Base-by-base conservation (phyloP, 2,113 vertebrate species). In the Cinclus mexicanus region DNA sequence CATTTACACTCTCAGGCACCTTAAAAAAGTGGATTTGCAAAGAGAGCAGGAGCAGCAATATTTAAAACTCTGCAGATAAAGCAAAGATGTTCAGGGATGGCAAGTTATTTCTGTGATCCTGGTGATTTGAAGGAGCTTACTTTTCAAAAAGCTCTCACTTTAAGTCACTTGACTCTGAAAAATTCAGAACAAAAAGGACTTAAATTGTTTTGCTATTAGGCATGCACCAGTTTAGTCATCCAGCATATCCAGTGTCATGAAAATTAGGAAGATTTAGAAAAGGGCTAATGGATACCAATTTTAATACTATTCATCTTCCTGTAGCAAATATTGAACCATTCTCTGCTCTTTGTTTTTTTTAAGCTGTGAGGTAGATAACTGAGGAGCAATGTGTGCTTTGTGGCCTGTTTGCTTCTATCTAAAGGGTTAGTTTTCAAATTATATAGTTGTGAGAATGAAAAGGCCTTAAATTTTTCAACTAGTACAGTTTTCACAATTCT, bases 201-300 rank as follows among this genome's bases (percentile, higher is more conserved):
- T 68, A 42, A 47, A 23, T 21, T 67, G 31, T 35, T 92, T 85
- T 87, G 39, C 69, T 71, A 5, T 20, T 39, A 18, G 44, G 41
- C 44, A 57, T 90, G 47, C 14, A 23, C 53, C 47, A 53, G 46
- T 55, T 61, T 31, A 85, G 69, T 49, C 20, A 79, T 77, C 79
- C 69, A 41, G 4, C 83, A 72, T 56, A 95, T 42, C 72, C 65
- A 59, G 22, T 70, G 31, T 70, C 37, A 41, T 80, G 28, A 87
- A 91, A 91, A 77, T 28, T 20, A 29, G 69, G 70, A 92, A 64
- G 80, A 93, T 72, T 37, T 47, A 94, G 67, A 80, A 93, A 95
- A 96, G 96, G 93, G 92, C 87, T 97, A 93, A 70, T n/a, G 25
- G 50, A 82, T 90, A 80, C 64, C 71, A 29, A 69, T 86, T 94